Evolutionary conservation across 2,797 vertebrate species (phyloP), one percentile per base, ranked within the genome.

Genomic region (Hyperoplus lanceolatus): DNA sequence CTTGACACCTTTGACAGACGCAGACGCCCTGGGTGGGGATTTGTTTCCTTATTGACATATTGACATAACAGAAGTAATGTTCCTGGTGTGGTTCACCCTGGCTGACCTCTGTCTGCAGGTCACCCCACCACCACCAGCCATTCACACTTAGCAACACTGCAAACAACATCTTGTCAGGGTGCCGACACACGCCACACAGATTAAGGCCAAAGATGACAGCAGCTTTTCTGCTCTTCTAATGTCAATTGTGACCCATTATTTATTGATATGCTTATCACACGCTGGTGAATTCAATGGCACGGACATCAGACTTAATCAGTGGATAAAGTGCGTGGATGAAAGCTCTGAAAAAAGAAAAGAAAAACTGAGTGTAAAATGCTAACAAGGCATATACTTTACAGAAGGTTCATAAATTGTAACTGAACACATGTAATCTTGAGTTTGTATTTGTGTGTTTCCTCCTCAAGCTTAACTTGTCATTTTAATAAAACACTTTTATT

Each of bases 61-160:
- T 21, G 21, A 29, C 29, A 29, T 29, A 29, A 29, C 29, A 29
- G 29, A 29, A 29, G 29, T 9, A 4, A 62, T 21, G 62, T 45
- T 14, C 2, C 8, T 58, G 48, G 9, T 4, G 18, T 53, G 65
- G 29, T 29, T 29, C 70, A 70, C 55, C 55, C 42, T 59, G 4
- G 8, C 49, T 80, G 82, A 81, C 83, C 71, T 75, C 59, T 21
- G 58, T 69, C 53, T 81, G 77, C 48, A 16, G 51, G 59, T 81
- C 83, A 56, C 59, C 73, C 72, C 62, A 59, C 59, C 73, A 74
- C 62, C 29, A n/a, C 42, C 67, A 80, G 67, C 53, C 71, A 39
- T 81, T 82, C 80, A 76, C 50, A 56, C 70, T 15, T n/a, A 1
- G n/a, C 46, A 21, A 16, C 51, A 16, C 45, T 1, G 50, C 18